A percentile compares a stretch with the other conserved stretches of the same genome.
These are phyloP conservation scores for Stenoptilia bipunctidactyla DNA, from an alignment of 2,888 invertebrate genomes.

Conservation along the genomic window DNA sequence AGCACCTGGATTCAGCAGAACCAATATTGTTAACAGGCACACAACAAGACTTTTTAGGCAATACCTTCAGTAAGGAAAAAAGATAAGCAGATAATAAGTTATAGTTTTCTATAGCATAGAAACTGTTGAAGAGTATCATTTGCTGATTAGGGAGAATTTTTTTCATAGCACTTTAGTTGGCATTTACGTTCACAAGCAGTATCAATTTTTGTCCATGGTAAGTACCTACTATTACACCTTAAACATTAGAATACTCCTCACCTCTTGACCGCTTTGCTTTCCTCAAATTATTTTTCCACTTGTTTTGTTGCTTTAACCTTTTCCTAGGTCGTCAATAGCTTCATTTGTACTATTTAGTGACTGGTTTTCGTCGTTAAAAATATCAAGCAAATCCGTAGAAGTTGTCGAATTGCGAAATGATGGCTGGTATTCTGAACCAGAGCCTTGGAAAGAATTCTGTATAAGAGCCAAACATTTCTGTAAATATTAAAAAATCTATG, in stretches of 20 bases:
- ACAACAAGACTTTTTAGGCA: slow-evolving; percentile 1
- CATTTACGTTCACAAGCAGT: too few relatives aligned
- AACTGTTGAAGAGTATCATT: slow-evolving; percentile 3
- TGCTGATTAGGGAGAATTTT: slow-evolving; percentile 11
- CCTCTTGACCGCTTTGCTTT: slow-evolving; percentile 12
- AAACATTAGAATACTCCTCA: slow-evolving; percentile 11
- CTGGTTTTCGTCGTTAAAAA: too few relatives aligned
- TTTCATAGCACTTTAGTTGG: slow-evolving; percentile 10
- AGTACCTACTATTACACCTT: background rate
- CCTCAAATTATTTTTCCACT: slow-evolving; percentile 7
- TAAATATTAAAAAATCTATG: too few relatives aligned
- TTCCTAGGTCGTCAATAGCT: too few relatives aligned
- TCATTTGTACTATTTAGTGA: too few relatives aligned
- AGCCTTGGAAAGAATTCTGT: too few relatives aligned
- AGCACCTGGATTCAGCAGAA: too few relatives aligned
- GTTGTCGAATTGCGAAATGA: too few relatives aligned
- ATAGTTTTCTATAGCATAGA: slow-evolving; percentile 9
- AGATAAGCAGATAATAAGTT: slow-evolving; percentile 12
- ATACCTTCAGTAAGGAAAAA: slow-evolving; percentile 10
- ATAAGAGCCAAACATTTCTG: too few relatives aligned
- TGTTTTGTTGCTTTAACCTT: slow-evolving; percentile 6
- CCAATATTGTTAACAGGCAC: slow-evolving; percentile 5
- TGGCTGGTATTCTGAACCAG: too few relatives aligned
- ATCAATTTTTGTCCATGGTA: slow-evolving; percentile 3
- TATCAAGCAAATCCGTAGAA: too few relatives aligned